A percentile compares a stretch with the other conserved stretches of the same genome.
Evolutionary conservation across 2,113 vertebrate species (phyloP).

Genomic region (Cebus imitator): DNA sequence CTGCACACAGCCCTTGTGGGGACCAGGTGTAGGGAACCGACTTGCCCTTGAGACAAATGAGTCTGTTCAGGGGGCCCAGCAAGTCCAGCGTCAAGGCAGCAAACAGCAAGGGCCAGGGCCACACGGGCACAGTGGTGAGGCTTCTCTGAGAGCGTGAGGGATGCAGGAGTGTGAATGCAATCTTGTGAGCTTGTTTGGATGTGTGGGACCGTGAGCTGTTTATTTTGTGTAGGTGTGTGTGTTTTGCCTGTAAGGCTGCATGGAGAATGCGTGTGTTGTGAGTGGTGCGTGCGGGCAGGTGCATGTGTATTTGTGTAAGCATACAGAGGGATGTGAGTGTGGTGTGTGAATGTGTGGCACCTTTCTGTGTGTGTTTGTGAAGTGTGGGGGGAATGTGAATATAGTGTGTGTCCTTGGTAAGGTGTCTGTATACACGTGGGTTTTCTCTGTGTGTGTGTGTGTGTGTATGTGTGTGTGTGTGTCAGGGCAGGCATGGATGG

Average conservation of each 20-base stretch:
- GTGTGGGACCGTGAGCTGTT: not conserved
- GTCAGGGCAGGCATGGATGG: too few relatives aligned
- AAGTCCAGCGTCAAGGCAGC: not conserved
- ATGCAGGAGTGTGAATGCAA: too few relatives aligned
- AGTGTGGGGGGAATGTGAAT: too few relatives aligned
- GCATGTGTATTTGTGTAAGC: not conserved
- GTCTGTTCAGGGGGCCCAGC: not conserved
- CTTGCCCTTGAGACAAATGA: not conserved
- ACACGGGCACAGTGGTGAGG: not conserved
- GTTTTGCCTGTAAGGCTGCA: not conserved
- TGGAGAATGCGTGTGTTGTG: not conserved
- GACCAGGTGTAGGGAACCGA: not conserved
- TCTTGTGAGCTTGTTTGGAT: not conserved
- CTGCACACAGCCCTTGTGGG: not conserved
- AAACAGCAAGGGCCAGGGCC: too few relatives aligned
- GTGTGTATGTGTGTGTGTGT: rapidly evolving
- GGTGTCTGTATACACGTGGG: not conserved
- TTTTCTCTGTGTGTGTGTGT: too few relatives aligned
- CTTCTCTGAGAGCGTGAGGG: not conserved
- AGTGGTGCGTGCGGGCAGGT: not conserved
- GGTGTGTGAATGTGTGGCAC: not conserved
- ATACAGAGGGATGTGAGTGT: not conserved
- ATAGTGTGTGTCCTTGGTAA: not conserved
- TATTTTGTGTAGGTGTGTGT: not conserved
- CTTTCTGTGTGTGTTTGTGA: not conserved